Evolutionary conservation across 2,888 invertebrate genomes (phyloP), one percentile per base, ranked within the genome.

Genomic region (Ophraella communa): DNA sequence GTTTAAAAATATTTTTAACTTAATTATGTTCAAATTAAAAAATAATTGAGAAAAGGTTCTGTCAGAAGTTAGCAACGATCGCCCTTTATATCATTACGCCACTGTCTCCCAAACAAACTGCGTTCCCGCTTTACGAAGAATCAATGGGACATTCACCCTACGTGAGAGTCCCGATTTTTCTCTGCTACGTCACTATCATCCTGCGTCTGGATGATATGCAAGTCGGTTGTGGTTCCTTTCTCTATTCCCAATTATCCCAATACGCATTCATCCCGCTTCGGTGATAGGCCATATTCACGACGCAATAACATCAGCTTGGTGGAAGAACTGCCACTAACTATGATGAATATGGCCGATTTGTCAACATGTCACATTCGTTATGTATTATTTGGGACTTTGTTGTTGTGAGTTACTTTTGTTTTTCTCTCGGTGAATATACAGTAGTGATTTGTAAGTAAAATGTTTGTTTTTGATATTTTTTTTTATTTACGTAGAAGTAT

Each of bases 261-360:
- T 58, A 55, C 42, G 35, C 57, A 59, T 39, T 66, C 66, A 62
- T 71, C 61, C 63, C 67, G 27, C 74, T 76, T 74, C 77, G 78
- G 77, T 79, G 76, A 76, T 79, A 77, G 78, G 78, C 77, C 79
- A 78, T 78, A 77, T 78, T 78, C 78, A 77, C 69, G 18, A 71
- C 14, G 39, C 39, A 63, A 69, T 70, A 70, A 72, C 70, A 71
- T 70, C 69, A 65, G 70, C 73, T 77, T 75, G 77, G 78, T 77
- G 77, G 75, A 71, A 74, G 77, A 71, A 71, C 54, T 56, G 33
- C 21, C 49, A 64, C 59, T 64, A 69, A 68, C 66, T 56, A 27
- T 64, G 65, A 72, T 74, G 78, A 77, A 78, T 78, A 79, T 78
- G 77, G 77, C 75, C 74, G 68, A 75, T 73, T 65, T 47, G 62